Conservation (phyloP, 2,113 vertebrate species). For the Gorsachius goisagi region DNA sequence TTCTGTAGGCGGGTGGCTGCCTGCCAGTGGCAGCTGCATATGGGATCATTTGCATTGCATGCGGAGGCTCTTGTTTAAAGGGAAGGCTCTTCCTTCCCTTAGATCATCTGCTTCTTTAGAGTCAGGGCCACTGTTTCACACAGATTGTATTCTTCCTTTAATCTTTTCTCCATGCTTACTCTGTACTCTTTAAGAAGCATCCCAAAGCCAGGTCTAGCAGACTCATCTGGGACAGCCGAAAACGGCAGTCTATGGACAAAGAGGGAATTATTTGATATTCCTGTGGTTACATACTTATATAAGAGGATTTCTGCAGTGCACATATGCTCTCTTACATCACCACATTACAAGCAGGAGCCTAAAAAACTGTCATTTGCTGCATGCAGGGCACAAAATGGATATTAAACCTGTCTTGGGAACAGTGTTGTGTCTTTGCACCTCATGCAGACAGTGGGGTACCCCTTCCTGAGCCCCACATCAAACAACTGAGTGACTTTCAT, state of each 20-base stretch:
- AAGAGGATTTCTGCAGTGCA: conserved; percentile 48
- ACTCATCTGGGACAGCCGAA: conserved; percentile 64
- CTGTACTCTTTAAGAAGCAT: conserved; percentile 72
- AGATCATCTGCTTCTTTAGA: conserved; percentile 81
- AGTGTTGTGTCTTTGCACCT: conserved; percentile 12
- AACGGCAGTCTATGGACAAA: conserved; percentile 73
- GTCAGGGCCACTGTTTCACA: conserved; percentile 72
- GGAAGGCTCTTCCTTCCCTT: conserved; percentile 77
- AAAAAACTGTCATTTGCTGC: background rate
- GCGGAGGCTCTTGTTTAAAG: conserved; percentile 73
- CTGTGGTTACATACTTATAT: conserved; percentile 32
- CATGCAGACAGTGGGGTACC: background rate
- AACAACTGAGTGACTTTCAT: conserved; percentile 41
- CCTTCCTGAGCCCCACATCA: background rate
- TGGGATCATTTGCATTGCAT: conserved; percentile 81
- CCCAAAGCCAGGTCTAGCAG: conserved; percentile 71
- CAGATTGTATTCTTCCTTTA: conserved; percentile 76
- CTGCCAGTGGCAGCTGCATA: conserved; percentile 82
- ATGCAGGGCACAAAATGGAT: background rate
- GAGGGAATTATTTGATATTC: conserved; percentile 72
- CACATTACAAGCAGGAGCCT: background rate
- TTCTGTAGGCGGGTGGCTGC: conserved; percentile 77
- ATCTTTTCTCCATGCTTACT: conserved; percentile 72
- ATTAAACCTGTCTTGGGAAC: background rate
- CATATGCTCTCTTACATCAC: conserved; percentile 22